A percentile compares a stretch with the other conserved stretches of the same genome.
These are phyloP conservation scores for Drosophila biarmipes DNA, from an alignment of 1,140 invertebrate genomes.

Conservation along the genomic window DNA sequence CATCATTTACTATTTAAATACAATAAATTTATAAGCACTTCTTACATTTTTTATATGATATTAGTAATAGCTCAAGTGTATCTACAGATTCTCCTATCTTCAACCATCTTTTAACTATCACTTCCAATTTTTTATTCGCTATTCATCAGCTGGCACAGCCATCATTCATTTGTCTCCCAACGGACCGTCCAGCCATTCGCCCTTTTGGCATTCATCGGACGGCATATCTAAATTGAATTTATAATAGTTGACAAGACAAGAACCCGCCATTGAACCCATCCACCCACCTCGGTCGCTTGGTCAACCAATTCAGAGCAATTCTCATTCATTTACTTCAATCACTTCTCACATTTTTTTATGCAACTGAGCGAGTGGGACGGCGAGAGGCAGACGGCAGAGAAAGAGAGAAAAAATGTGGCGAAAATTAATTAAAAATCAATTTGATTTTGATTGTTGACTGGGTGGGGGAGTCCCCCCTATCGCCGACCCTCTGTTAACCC, in stretches of 20 bases:
- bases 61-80: not conserved
- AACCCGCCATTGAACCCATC: constrained; percentile 19
- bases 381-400: constrained; percentile 10
- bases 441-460: constrained; percentile 79
- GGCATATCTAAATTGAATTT: constrained; percentile 74
- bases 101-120: constrained; percentile 4
- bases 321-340: constrained; percentile 63
- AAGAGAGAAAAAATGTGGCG: constrained; percentile 70
- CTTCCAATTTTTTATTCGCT: constrained; percentile 21
- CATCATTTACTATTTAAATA: not conserved
- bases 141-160: constrained; percentile 22
- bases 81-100: not conserved
- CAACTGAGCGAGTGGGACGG: not conserved
- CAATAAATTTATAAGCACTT: not conserved
- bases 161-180: constrained; percentile 10
- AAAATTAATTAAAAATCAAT: constrained; percentile 84
- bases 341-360: constrained; percentile 49
- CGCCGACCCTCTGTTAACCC: constrained; percentile 9
- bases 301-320: constrained; percentile 58
- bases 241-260: constrained; percentile 73
- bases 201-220: constrained; percentile 26
- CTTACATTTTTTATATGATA: not conserved
- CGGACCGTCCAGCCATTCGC: not conserved
- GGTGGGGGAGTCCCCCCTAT: not conserved
- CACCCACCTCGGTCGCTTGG: constrained; percentile 22